These are phyloP conservation scores for Metallyticus violacea DNA, from an alignment of 2,888 invertebrate species.

Conservation along the genomic window DNA sequence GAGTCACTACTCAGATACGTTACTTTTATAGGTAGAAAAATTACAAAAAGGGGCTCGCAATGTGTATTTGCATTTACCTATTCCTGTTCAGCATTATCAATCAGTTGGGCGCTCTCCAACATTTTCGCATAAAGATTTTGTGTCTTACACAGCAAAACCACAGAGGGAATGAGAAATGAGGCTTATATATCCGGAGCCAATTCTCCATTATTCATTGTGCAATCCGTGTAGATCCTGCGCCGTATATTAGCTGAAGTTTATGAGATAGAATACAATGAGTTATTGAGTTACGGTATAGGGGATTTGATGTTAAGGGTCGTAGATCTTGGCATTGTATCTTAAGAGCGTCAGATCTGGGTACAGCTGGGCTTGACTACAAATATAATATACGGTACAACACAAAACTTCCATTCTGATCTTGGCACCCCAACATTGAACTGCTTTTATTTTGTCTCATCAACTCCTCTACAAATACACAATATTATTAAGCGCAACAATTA, in stretches of 20 bases:
- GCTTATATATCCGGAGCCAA: not conserved
- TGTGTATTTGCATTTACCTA: too few species aligned
- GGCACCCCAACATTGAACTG: not conserved
- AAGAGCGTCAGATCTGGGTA: too few species aligned
- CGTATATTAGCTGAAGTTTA: not conserved
- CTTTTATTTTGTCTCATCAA: not conserved
- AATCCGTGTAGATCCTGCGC: not conserved
- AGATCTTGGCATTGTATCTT: too few species aligned
- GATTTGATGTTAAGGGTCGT: too few species aligned
- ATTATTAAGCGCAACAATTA: too few species aligned
- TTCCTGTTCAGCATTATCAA: too few species aligned
- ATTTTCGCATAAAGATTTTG: not conserved
- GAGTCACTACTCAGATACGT: too few species aligned
- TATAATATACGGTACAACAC: not conserved
- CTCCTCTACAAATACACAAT: too few species aligned
- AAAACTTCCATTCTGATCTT: not conserved
- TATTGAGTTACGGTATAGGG: not conserved
- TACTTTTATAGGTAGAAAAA: too few species aligned
- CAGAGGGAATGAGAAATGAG: not conserved
- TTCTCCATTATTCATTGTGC: not conserved
- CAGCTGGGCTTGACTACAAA: not conserved
- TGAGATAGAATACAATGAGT: not conserved
- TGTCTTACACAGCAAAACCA: not conserved
- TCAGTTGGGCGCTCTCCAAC: not conserved
- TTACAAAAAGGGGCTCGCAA: too few species aligned